Conservation (phyloP, 2,888 invertebrate species). For the Melieria picta region DNA sequence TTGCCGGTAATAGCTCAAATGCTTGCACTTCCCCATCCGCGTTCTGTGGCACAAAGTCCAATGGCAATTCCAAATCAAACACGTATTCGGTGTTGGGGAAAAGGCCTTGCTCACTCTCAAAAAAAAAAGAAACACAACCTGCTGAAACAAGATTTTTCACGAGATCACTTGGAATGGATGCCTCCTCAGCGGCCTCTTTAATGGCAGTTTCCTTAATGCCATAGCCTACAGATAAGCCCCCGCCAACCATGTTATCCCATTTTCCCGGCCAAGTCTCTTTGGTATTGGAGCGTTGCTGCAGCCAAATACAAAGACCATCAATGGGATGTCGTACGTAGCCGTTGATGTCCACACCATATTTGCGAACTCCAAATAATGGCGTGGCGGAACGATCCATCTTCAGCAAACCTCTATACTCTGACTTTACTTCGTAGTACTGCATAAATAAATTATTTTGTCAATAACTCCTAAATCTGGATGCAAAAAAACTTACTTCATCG, state of each 20-base stretch:
- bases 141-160: conserved; percentile 70
- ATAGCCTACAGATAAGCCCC: conserved; percentile 89
- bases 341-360: conserved; percentile 94
- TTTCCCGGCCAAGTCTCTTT: conserved; percentile 96
- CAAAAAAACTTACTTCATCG: conserved; percentile 77
- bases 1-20: conserved; percentile 86
- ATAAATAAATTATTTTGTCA: conserved; percentile 48
- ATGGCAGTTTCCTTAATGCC: conserved; percentile 89
- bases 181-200: conserved; percentile 95
- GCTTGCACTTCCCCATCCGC: conserved; percentile 94
- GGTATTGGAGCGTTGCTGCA: conserved; percentile 88
- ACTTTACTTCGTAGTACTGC: conserved; percentile 89
- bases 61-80: conserved; percentile 90
- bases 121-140: conserved; percentile 74
- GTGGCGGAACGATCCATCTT: conserved; percentile 94
- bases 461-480: background rate
- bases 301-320: conserved; percentile 86
- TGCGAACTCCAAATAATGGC: conserved; percentile 91
- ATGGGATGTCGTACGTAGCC: conserved; percentile 89
- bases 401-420: conserved; percentile 70
- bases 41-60: conserved; percentile 90
- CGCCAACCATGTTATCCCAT: conserved; percentile 96
- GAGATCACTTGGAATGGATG: conserved; percentile 84
- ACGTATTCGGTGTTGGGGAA: conserved; percentile 96
- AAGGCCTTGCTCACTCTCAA: conserved; percentile 91